These are phyloP conservation scores for Perdita meconis DNA, from an alignment of 2,888 invertebrate genomes.

Conservation along the genomic window DNA sequence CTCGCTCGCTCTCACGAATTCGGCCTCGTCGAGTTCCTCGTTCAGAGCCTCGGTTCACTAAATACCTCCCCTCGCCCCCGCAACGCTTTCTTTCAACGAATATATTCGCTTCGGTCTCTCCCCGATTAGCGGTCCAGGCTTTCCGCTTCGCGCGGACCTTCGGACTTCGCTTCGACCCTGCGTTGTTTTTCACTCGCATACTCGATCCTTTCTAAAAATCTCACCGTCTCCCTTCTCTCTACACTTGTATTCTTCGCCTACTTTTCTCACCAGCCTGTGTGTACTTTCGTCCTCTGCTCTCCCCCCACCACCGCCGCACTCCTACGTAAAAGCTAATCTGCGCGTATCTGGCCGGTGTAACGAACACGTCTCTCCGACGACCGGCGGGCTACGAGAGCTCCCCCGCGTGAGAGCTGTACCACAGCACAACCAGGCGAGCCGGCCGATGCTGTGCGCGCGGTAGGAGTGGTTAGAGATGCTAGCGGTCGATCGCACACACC, in stretches of 20 bases:
- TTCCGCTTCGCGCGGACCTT: not conserved
- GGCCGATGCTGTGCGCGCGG: conserved; percentile 43
- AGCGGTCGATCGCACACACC: conserved; percentile 47
- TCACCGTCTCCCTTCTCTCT: not conserved
- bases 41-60: not conserved
- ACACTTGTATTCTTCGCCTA: conserved; percentile 2
- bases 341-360: conserved; percentile 27
- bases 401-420: conserved; percentile 28
- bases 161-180: not conserved
- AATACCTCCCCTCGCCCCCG: not conserved
- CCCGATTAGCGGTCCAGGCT: conserved; percentile 8
- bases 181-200: not conserved
- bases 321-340: conserved; percentile 29
- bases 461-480: conserved; percentile 45
- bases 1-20: not conserved
- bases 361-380: conserved; percentile 38
- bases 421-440: not conserved
- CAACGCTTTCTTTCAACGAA: not conserved
- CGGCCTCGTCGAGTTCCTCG: no score
- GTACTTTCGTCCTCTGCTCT: conserved; percentile 33
- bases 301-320: not conserved
- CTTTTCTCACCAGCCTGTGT: not conserved
- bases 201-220: conserved; percentile 4
- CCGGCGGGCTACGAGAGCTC: conserved; percentile 45
- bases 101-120: conserved; percentile 10